Percentiles rank a stretch among this genome's conserved stretches.
phyloP scores from a whole-genome alignment of 2,113 vertebrate species.

The Xiphorhynchus elegans region DNA sequence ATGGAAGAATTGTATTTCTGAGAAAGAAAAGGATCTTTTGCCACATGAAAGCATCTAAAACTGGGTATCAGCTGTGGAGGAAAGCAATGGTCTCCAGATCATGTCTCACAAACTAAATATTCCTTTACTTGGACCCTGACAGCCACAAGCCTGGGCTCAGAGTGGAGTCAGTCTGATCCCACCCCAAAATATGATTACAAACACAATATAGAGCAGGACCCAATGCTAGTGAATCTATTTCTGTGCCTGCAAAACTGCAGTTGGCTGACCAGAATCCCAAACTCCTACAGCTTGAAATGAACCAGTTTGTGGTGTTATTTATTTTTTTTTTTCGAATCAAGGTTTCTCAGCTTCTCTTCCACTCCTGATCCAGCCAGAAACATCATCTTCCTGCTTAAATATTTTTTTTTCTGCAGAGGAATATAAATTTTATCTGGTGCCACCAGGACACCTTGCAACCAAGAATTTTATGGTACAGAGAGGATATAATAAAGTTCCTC shows the following conservation, averaged over 20 bases:
- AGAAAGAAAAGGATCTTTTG: background rate
- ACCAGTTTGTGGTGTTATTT: background rate
- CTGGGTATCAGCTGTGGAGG: background rate
- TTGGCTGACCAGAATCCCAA: background rate
- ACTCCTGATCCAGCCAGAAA: background rate
- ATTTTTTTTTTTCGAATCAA: background rate
- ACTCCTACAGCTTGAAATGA: background rate
- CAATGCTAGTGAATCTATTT: background rate
- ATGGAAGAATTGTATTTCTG: background rate
- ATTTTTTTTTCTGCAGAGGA: background rate
- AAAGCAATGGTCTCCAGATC: background rate
- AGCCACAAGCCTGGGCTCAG: background rate
- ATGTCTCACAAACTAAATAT: background rate
- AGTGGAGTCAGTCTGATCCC: background rate
- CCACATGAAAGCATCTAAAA: background rate
- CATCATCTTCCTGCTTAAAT: background rate
- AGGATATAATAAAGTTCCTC: background rate
- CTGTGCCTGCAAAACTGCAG: background rate
- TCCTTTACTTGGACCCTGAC: background rate
- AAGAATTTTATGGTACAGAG: background rate
- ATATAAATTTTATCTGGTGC: background rate
- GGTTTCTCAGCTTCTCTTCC: background rate
- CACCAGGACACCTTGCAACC: background rate
- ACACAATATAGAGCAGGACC: background rate
- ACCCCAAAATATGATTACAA: background rate